A percentile compares a stretch with the other conserved stretches of the same genome.
These are phyloP conservation scores for Galbula dea DNA, from an alignment of 2,113 vertebrate species.

Conservation along the genomic window DNA sequence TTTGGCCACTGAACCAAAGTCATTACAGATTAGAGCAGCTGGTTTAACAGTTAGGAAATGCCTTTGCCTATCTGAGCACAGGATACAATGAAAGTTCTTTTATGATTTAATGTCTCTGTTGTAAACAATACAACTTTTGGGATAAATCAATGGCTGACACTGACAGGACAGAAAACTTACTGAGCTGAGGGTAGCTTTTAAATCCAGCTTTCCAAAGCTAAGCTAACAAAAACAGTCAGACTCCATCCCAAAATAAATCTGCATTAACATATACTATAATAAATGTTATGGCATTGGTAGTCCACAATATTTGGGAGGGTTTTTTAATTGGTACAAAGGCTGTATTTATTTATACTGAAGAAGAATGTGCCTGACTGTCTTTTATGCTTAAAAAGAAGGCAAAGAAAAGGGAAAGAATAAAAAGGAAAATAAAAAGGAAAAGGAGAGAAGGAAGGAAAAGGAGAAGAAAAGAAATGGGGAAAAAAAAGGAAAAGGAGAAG, in stretches of 20 bases:
- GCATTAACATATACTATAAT: not conserved
- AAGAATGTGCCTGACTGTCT: not conserved
- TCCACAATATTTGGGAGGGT: not conserved
- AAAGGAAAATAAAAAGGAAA: not conserved
- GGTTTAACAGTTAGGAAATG: slow-evolving; percentile 67
- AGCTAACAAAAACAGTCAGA: not conserved
- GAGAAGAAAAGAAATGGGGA: too few species aligned
- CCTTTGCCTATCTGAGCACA: slow-evolving; percentile 63
- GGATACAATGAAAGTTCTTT: slow-evolving; percentile 47
- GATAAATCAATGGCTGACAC: slow-evolving; percentile 53
- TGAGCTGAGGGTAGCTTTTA: slow-evolving; percentile 40
- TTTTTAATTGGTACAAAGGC: not conserved
- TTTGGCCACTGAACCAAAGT: slow-evolving; percentile 62
- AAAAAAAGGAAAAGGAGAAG: too few species aligned
- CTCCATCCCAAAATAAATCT: not conserved
- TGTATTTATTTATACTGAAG: not conserved
- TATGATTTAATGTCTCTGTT: slow-evolving; percentile 53
- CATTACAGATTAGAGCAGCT: slow-evolving; percentile 69
- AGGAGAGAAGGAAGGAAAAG: too few species aligned
- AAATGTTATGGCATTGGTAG: not conserved
- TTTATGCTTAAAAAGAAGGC: not conserved
- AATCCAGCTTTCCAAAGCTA: slow-evolving; percentile 46
- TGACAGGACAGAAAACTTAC: slow-evolving; percentile 44
- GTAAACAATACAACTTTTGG: slow-evolving; percentile 62
- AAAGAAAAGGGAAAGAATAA: not conserved